These are phyloP conservation scores for Drosophila birchii DNA, from an alignment of 2,888 invertebrate species.

Conservation along the genomic window DNA sequence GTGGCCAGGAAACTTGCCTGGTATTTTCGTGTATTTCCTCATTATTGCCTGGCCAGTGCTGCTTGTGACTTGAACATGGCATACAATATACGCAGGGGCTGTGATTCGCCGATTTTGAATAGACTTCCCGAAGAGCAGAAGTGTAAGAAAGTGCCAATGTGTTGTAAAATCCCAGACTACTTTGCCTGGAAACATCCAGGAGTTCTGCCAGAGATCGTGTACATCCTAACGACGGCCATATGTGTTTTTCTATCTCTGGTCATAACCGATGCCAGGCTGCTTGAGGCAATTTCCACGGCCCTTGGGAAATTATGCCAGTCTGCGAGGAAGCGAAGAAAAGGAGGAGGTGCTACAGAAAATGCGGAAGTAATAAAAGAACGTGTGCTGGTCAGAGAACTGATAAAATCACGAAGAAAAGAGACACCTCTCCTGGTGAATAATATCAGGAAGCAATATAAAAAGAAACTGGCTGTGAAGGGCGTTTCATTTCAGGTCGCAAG, in stretches of 20 bases:
- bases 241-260: constrained; percentile 87
- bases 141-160: constrained; percentile 44
- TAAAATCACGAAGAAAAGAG: constrained; percentile 80
- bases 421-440: constrained; percentile 86
- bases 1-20: constrained; percentile 87
- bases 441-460: constrained; percentile 90
- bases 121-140: not conserved
- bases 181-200: constrained; percentile 89
- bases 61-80: constrained; percentile 78
- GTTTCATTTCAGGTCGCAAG: constrained; percentile 86
- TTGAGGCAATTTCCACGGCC: rapidly evolving
- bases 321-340: not conserved
- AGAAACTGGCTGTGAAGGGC: constrained; percentile 90
- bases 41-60: constrained; percentile 86
- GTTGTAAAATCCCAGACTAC: constrained; percentile 83
- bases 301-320: not conserved
- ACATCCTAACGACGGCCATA: constrained; percentile 86
- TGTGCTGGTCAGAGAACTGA: constrained; percentile 85
- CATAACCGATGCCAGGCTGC: constrained; percentile 67
- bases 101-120: constrained; percentile 21
- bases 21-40: constrained; percentile 89
- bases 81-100: constrained; percentile 48
- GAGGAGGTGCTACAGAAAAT: not conserved
- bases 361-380: constrained; percentile 85
- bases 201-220: constrained; percentile 88